Percentiles rank a stretch among this genome's conserved stretches.
Conservation (phyloP, 2,888 invertebrate genomes). For the Clusia tigrina region DNA sequence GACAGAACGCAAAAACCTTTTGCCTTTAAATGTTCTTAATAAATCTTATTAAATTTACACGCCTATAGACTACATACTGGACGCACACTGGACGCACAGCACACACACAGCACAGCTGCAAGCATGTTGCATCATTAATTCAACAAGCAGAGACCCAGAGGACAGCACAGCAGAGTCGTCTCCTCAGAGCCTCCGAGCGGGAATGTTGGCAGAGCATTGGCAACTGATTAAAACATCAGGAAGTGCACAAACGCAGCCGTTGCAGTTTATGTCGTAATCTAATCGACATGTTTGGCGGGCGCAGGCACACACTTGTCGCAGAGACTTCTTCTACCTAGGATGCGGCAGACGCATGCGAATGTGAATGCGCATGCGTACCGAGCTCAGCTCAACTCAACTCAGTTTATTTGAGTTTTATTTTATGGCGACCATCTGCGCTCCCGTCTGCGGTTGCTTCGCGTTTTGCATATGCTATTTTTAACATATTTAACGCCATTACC, state of each 20-base stretch:
- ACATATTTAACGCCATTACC: slow-evolving; percentile 55
- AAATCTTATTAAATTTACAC: slow-evolving; percentile 30
- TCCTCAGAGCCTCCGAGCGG: neutral
- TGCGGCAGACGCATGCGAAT: too few relatives aligned
- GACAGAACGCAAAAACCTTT: neutral
- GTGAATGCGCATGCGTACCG: too few relatives aligned
- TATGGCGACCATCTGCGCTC: too few relatives aligned
- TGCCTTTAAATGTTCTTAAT: slow-evolving; percentile 26
- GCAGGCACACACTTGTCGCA: neutral
- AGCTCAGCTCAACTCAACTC: too few relatives aligned
- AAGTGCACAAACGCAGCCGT: slow-evolving; percentile 22
- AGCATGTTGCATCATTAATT: slow-evolving; percentile 55
- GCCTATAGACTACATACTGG: slow-evolving; percentile 11
- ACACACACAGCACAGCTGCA: neutral
- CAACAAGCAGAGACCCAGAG: slow-evolving; percentile 48
- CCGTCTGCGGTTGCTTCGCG: neutral
- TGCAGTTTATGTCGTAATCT: slow-evolving; percentile 31
- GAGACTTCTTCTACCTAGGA: too few relatives aligned
- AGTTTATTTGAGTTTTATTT: too few relatives aligned
- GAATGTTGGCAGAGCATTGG: neutral
- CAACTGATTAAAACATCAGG: slow-evolving; percentile 32
- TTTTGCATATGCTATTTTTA: slow-evolving; percentile 48
- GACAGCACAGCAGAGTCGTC: slow-evolving; percentile 17
- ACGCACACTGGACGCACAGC: neutral
- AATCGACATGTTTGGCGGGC: slow-evolving; percentile 31